phyloP scores from a whole-genome alignment of 2,113 vertebrate genomes.

The Syrrhaptes paradoxus region DNA sequence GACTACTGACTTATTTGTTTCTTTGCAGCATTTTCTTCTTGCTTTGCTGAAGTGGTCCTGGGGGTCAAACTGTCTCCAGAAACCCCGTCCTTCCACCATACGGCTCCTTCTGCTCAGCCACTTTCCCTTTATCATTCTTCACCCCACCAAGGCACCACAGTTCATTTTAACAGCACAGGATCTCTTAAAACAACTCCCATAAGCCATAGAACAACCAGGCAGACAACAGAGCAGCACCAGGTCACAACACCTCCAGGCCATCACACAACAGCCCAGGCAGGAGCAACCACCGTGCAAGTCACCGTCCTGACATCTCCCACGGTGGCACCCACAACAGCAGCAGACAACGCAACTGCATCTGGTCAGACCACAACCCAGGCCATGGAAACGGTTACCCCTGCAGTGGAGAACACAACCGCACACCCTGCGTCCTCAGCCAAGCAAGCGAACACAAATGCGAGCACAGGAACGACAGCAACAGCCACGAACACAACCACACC shows the following conservation, averaged over 20 bases:
- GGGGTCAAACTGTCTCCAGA: not conserved
- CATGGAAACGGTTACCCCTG: not conserved
- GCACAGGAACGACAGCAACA: not conserved
- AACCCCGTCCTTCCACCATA: not conserved
- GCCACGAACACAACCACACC: not conserved
- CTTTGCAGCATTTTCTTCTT: constrained; percentile 63
- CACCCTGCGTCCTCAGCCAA: not conserved
- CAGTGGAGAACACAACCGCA: not conserved
- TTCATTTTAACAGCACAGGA: not conserved
- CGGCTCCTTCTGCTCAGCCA: not conserved
- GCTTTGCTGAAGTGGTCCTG: not conserved
- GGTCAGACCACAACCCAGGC: not conserved
- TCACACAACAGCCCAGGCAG: not conserved
- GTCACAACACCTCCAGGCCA: not conserved
- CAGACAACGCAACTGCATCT: not conserved
- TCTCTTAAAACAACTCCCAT: not conserved
- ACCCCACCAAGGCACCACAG: not conserved
- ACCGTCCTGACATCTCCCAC: not conserved
- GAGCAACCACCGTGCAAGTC: not conserved
- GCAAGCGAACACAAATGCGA: not conserved
- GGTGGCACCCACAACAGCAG: not conserved
- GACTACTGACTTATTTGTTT: not conserved
- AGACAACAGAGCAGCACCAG: not conserved
- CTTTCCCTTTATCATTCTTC: not conserved
- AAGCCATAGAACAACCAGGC: not conserved